phyloP scores from a whole-genome alignment of 2,113 vertebrate species.

The Okapia johnstoni region DNA sequence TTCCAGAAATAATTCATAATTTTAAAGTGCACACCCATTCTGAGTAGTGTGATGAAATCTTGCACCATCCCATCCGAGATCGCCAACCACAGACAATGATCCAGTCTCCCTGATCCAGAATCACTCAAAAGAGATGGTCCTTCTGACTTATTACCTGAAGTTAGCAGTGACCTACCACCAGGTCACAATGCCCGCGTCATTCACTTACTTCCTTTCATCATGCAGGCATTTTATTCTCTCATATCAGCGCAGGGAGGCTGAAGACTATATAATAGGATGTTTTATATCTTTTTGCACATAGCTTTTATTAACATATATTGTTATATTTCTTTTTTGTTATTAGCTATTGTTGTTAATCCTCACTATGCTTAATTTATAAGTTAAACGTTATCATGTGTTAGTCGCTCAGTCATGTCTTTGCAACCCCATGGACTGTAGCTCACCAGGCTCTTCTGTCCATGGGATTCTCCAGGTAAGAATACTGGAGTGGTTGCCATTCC shows the following conservation, averaged over 20 bases:
- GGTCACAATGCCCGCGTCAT: not conserved
- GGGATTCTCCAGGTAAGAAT: not conserved
- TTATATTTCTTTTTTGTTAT: not conserved
- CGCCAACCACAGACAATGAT: no score
- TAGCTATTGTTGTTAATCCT: not conserved
- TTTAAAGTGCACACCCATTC: not conserved
- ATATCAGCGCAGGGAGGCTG: not conserved
- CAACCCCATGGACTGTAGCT: not conserved
- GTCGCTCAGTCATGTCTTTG: not conserved
- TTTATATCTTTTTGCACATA: not conserved
- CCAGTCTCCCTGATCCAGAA: not conserved
- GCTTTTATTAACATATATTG: not conserved
- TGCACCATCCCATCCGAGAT: fast-evolving
- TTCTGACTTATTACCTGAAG: not conserved
- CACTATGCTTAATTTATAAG: not conserved
- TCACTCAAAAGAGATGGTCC: not conserved
- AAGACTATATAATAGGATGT: not conserved
- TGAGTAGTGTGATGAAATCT: not conserved
- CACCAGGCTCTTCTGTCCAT: not conserved
- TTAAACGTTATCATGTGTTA: not conserved
- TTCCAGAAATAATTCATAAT: not conserved
- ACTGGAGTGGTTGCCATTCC: not conserved
- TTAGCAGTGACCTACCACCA: not conserved
- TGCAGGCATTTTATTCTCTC: not conserved
- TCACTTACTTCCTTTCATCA: not conserved